Percentiles rank a stretch among this genome's conserved stretches.
phyloP scores from a whole-genome alignment of 2,888 invertebrate species.

The Hipparchia sbordonii region DNA sequence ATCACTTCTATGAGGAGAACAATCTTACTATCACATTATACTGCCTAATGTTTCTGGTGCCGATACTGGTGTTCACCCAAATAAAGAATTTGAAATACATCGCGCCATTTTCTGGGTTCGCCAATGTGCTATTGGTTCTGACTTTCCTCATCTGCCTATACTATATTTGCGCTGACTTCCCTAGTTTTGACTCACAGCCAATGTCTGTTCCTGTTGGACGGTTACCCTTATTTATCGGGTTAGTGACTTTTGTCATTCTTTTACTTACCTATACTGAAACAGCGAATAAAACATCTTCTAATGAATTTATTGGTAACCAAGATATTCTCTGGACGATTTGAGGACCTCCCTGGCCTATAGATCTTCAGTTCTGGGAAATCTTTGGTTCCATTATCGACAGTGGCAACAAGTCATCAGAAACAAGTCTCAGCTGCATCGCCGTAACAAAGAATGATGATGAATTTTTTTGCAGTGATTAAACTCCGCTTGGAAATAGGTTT shows the following conservation, averaged over 20 bases:
- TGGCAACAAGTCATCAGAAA: no score
- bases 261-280: background rate
- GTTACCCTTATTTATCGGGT: constrained; percentile 93
- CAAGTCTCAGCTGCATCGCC: no score
- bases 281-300: no score
- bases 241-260: constrained; percentile 42
- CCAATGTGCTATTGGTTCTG: constrained; percentile 90
- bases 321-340: no score
- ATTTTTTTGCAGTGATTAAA: no score
- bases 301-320: background rate
- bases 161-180: constrained; percentile 86
- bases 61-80: constrained; percentile 71
- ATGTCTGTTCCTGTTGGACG: constrained; percentile 81
- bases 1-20: constrained; percentile 50
- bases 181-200: constrained; percentile 72
- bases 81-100: constrained; percentile 91
- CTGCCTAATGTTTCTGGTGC: constrained; percentile 68
- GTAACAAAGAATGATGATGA: no score
- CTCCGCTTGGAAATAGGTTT: no score
- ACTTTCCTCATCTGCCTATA: constrained; percentile 92
- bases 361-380: no score
- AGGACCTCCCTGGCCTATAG: no score
- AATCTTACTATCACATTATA: constrained; percentile 59
- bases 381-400: no score
- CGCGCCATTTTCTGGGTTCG: constrained; percentile 94